Conservation (phyloP, 2,113 vertebrate species). For the Tragelaphus buxtoni region DNA sequence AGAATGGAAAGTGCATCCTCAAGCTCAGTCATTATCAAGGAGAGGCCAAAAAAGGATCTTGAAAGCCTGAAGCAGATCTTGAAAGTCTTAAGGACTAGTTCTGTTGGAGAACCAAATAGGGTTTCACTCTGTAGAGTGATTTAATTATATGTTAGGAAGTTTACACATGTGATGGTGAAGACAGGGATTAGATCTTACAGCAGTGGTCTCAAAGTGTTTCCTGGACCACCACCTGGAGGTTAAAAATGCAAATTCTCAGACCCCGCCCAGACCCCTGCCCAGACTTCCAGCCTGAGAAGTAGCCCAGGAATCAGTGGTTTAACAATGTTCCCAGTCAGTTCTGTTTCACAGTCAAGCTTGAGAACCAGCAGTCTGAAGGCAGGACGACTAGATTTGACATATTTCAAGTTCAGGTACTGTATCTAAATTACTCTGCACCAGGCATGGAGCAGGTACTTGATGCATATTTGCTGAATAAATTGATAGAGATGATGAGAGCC, state of each 20-base stretch:
- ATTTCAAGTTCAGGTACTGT: neutral
- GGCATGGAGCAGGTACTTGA: neutral
- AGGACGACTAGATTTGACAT: neutral
- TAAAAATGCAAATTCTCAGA: neutral
- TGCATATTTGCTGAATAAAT: neutral
- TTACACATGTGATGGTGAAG: neutral
- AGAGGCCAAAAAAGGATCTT: neutral
- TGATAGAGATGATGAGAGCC: neutral
- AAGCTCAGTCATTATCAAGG: neutral
- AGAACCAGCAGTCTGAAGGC: neutral
- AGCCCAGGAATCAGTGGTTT: neutral
- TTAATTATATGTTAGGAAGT: neutral
- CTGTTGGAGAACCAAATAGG: neutral
- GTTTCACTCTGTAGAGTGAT: neutral
- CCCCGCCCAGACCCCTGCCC: rapidly evolving
- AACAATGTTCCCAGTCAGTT: neutral
- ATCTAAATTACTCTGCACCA: neutral
- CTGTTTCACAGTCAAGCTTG: neutral
- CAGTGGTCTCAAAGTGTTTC: neutral
- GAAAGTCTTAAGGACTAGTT: neutral
- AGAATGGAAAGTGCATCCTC: neutral
- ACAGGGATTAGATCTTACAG: neutral
- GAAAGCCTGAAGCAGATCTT: neutral
- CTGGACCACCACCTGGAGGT: neutral
- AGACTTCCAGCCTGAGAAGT: neutral